phyloP scores from a whole-genome alignment of 53 echinoderm and acorn worm genomes.

The Luidia sarsii region DNA sequence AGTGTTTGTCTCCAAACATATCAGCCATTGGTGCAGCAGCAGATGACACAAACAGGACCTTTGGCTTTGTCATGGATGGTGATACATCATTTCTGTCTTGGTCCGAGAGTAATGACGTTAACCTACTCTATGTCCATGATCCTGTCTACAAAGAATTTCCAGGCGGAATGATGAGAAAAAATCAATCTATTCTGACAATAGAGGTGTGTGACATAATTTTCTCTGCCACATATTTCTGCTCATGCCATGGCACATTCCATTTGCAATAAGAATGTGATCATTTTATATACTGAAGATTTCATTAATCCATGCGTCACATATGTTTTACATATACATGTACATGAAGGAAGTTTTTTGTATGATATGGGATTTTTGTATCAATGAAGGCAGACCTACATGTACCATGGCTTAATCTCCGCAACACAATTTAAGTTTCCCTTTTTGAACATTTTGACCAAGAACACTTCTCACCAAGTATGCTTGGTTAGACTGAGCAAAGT shows the following conservation, averaged over 20 bases:
- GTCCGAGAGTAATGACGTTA: conserved; percentile 13
- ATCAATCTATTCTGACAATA: not conserved
- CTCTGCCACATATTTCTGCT: too few relatives aligned
- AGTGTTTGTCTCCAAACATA: conserved; percentile 22
- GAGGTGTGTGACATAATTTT: not conserved
- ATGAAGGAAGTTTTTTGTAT: too few relatives aligned
- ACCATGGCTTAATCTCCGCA: too few relatives aligned
- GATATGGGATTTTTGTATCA: too few relatives aligned
- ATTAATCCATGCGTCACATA: not conserved
- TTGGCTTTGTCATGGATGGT: too few relatives aligned
- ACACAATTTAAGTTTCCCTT: too few relatives aligned
- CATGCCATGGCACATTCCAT: conserved; percentile 5
- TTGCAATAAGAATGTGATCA: not conserved
- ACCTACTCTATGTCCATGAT: conserved; percentile 10
- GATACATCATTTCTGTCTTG: not conserved
- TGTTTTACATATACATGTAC: too few relatives aligned
- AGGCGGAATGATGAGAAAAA: not conserved
- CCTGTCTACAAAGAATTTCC: conserved; percentile 25
- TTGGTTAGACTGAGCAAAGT: too few relatives aligned
- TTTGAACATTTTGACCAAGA: too few relatives aligned
- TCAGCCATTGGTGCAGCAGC: not conserved
- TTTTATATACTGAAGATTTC: not conserved
- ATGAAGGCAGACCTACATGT: too few relatives aligned
- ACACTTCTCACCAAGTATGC: too few relatives aligned
- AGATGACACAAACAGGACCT: too few relatives aligned